A percentile compares a stretch with the other conserved stretches of the same genome.
Conservation (phyloP, 2,888 invertebrate species). For the Himalopsyche japonica region DNA sequence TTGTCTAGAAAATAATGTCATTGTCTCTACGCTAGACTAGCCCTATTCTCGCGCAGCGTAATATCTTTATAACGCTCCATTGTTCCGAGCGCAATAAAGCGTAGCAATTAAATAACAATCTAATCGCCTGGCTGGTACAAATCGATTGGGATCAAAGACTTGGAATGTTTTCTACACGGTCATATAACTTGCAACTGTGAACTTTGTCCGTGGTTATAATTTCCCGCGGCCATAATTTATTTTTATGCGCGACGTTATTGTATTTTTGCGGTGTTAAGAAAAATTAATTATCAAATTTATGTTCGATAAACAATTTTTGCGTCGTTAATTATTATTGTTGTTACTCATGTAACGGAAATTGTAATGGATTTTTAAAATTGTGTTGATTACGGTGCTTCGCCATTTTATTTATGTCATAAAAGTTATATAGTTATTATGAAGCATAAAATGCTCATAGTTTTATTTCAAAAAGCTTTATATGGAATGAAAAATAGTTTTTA, state of each 20-base stretch:
- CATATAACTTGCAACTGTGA: conserved; percentile 5
- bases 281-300: conserved; percentile 10
- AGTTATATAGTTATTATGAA: not conserved
- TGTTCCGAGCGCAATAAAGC: conserved; percentile 8
- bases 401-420: not conserved
- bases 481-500: not conserved
- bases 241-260: conserved; percentile 11
- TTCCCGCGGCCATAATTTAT: conserved; percentile 25
- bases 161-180: conserved; percentile 18
- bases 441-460: not conserved
- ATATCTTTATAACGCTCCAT: conserved; percentile 1
- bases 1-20: not conserved
- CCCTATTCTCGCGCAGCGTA: not conserved
- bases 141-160: conserved; percentile 25
- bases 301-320: conserved; percentile 1
- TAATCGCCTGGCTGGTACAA: conserved; percentile 15
- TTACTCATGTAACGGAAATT: not conserved
- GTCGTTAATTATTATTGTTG: not conserved
- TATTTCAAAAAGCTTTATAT: not conserved
- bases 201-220: conserved; percentile 4
- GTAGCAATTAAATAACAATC: conserved; percentile 22
- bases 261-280: conserved; percentile 7
- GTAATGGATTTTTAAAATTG: not conserved
- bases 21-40: not conserved
- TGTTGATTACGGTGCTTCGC: not conserved